Evolutionary conservation across 2,888 invertebrate species (phyloP), one percentile per base, ranked within the genome.

Genomic region (Carabus problematicus): DNA sequence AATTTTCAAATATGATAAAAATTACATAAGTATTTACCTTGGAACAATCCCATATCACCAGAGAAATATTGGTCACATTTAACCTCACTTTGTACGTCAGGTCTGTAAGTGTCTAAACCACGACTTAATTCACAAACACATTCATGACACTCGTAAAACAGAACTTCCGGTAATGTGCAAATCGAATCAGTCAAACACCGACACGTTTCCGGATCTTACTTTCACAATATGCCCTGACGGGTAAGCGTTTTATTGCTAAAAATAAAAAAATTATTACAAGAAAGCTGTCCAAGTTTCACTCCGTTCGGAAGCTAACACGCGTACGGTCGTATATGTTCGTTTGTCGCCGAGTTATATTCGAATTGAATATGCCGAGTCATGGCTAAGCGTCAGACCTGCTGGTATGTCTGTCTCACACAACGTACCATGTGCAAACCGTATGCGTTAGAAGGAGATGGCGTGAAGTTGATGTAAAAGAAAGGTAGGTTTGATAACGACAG

Each of bases 31-130:
- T 55, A 64, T 45, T 62, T 78, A 79, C 79, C 79, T 79, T 78
- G 77, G 74, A 75, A 78, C 72, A 79, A 75, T 77, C 79, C 79
- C 79, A 79, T 79, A 75, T 77, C 77, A 77, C 69, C 45, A 40
- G 9, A 8, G 42, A 47, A 29, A 68, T 58, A 40, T 49, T 41
- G 54, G 47, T 56, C 45, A 69, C 62, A 62, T 61, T 47, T 69
- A 69, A 69, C 69, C 69, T 69, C n/a, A 69, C 61, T 62, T 54
- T 16, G n/a, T 16, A 18, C 40, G 42, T 58, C 45, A 18, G 11
- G n/a, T 55, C 11, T 12, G 59, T 61, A 16, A 19, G 14, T 59
- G 41, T 59, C 43, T 8, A 42, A 45, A 14, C 41, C 59, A 47
- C 43, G n/a, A 47, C 18, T 45, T 69, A 69, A 69, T 55, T 55